Base-by-base conservation (phyloP, 2,888 invertebrate genomes). In the Amblyteles armatorius region DNA sequence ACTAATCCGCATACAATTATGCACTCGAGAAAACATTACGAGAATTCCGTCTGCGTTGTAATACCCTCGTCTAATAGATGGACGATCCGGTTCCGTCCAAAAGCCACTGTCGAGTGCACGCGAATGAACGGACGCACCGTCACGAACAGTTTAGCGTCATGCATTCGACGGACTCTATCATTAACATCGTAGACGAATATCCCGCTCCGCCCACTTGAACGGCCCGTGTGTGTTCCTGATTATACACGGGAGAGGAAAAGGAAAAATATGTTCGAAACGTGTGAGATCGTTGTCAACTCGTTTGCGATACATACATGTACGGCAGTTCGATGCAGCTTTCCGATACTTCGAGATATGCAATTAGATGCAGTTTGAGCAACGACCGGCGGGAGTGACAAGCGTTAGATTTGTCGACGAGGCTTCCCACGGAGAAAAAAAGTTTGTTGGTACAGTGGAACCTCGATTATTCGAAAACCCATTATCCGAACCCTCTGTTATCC, bases 321-420 rank as follows among this genome's bases (percentile, higher is more conserved):
- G 19, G 19, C 3, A 26, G 11, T 11, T 26, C 57, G 57, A 22
- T 26, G 26, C 13, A 57, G 26, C 22, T 57, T 26, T 11, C 26
- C 26, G 22, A 57, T 26, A 57, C 22, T 57, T 57, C 57, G 5
- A 26, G 57, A 13, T 57, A 26, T 57, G 57, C 57, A 9, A 26
- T 57, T 26, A 57, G 13, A 1, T 55, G 26, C 65, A 36, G 76
- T 67, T 78, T n/a, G 57, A 11, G 68, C 26, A 74, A 69, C 33
- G 72, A 69, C 74, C 65, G 67, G 48, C 57, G 55, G 48, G 74
- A 81, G 68, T 81, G 81, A 81, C 81, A 60, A 57, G 69, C 74
- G 74, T 74, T 74, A 68, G 29, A 74, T 69, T 74, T 74, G 69
- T 48, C 74, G 74, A 36, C 67, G 67, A 68, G 68, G 9, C 73